Conservation (phyloP, 2,888 invertebrate genomes). For the Oxyteleia sp. region DNA sequence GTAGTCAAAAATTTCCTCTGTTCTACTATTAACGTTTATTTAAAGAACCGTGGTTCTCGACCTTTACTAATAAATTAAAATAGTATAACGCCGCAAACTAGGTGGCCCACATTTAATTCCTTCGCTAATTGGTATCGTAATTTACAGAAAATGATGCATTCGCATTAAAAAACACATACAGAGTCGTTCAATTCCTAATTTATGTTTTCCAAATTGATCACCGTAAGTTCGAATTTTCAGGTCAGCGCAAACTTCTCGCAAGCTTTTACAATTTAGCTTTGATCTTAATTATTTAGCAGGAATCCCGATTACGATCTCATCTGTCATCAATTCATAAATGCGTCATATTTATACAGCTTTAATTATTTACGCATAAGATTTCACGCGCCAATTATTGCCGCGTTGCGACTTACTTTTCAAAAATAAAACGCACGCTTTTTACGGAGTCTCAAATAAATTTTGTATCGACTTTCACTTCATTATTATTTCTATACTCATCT, state of each 20-base stretch:
- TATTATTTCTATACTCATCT: slow-evolving; percentile 47
- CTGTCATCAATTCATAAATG: slow-evolving; percentile 54
- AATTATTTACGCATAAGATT: slow-evolving; percentile 73
- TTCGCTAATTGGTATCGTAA: not conserved
- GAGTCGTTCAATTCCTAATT: not conserved
- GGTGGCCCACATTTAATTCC: slow-evolving; percentile 28
- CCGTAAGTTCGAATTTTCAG: not conserved
- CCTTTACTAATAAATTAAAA: slow-evolving; percentile 37
- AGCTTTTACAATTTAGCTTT: slow-evolving; percentile 13
- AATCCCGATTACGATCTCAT: slow-evolving; percentile 52
- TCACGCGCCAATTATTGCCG: slow-evolving; percentile 72
- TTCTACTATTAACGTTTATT: not conserved
- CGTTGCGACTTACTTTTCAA: slow-evolving; percentile 65
- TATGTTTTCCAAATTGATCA: not conserved
- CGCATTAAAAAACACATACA: not conserved
- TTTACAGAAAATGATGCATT: not conserved
- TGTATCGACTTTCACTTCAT: slow-evolving; percentile 64
- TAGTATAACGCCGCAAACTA: slow-evolving; percentile 1
- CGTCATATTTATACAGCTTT: slow-evolving; percentile 58
- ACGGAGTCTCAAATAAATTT: slow-evolving; percentile 59
- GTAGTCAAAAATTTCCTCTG: too few relatives aligned
- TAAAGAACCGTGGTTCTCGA: slow-evolving; percentile 15
- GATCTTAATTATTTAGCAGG: slow-evolving; percentile 30
- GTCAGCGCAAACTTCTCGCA: not conserved
- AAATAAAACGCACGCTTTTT: slow-evolving; percentile 60